phyloP scores from a whole-genome alignment of 2,113 vertebrate species.

The Crotalus tigris region DNA sequence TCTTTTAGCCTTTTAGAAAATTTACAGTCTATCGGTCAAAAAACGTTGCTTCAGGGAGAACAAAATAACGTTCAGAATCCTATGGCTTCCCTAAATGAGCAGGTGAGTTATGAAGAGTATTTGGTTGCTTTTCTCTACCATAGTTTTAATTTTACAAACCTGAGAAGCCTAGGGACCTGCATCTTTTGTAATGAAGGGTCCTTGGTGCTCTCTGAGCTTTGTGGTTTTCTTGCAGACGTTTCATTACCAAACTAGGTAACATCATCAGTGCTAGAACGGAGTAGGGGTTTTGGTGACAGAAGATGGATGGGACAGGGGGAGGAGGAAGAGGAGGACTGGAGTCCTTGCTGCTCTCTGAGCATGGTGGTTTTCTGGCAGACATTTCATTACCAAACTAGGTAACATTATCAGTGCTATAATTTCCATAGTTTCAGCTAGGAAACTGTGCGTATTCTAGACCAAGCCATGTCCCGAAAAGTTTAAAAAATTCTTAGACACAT shows the following conservation, averaged over 20 bases:
- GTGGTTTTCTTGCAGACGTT: neutral
- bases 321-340: neutral
- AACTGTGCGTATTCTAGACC: too few relatives aligned
- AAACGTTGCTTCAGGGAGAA: constrained; percentile 69
- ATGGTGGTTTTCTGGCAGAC: neutral
- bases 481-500: too few relatives aligned
- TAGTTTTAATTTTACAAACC: neutral
- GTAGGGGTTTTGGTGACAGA: neutral
- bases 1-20: constrained; percentile 73
- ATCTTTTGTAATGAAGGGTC: neutral
- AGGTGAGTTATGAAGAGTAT: constrained; percentile 69
- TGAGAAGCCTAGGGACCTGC: neutral
- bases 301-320: too few relatives aligned
- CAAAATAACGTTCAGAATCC: constrained; percentile 66
- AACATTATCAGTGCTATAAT: neutral
- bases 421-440: too few relatives aligned
- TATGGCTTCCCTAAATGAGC: constrained; percentile 73
- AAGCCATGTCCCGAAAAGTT: too few relatives aligned
- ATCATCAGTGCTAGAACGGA: too few relatives aligned
- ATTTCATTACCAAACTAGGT: neutral
- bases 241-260: too few relatives aligned
- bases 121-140: neutral
- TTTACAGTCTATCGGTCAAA: constrained; percentile 67
- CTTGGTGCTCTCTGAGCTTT: too few relatives aligned
- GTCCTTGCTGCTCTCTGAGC: neutral